Evolutionary conservation across 2,113 vertebrate genomes (phyloP), one percentile per base, ranked within the genome.

Genomic region (Columba janthina): DNA sequence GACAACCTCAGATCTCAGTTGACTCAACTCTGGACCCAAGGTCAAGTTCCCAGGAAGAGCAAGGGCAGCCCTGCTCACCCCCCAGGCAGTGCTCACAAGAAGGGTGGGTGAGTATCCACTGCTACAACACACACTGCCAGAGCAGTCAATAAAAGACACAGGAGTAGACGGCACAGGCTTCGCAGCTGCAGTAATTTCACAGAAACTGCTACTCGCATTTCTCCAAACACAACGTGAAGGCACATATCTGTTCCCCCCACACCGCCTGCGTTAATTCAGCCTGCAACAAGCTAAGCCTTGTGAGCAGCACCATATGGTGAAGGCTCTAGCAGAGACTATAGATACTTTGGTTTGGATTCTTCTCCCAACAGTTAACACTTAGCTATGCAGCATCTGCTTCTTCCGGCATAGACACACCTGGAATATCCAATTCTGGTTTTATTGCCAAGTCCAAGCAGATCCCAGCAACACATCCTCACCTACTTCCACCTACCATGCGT

Each of bases 401-500:
- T 87, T 89, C 51, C 1, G 3, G 17, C 44, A 66, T 0, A 42
- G 54, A 79, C 46, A 48, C 0, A 0, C 24, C 50, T n/a, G 31
- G 64, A 74, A 56, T 17, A 34, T 5, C 31, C 1, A 2, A 71
- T 50, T 54, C 29, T 6, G 5, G 7, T 76, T 64, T 56, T 61
- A 48, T 65, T 90, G 88, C 44, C 62, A 85, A 64, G 36, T 60
- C 38, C 77, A 85, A 81, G 65, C 13, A 77, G 26, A 82, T 0
- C 42, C 51, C 81, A 85, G 48, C 46, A 71, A 71, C 17, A 25
- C 44, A 36, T 57, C 22, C 53, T 48, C 44, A 28, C 12, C 26
- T 60, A 17, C 56, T 44, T 25, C n/a, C 15, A 86, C 20, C 31
- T 29, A 34, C 26, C 54, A 42, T 0, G 1, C 1, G 0, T 4